Conservation (phyloP, 2,888 invertebrate genomes). For the Myopa tessellatipennis region DNA sequence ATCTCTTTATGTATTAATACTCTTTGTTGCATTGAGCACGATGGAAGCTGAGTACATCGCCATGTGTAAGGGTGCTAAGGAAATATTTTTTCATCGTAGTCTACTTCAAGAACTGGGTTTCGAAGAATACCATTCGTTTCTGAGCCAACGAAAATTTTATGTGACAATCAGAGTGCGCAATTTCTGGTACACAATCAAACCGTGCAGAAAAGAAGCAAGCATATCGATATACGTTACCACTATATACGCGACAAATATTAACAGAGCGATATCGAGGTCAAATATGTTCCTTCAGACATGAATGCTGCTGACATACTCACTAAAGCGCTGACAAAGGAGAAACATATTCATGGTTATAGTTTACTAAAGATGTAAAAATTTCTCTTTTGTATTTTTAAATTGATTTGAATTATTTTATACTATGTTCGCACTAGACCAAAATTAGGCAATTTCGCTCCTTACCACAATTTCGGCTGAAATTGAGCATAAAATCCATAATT, state of each 20-base stretch:
- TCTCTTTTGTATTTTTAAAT: too few relatives aligned
- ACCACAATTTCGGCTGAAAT: too few relatives aligned
- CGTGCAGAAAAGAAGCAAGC: constrained; percentile 46
- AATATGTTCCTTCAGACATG: constrained; percentile 34
- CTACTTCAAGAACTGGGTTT: constrained; percentile 2
- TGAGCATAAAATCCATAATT: too few relatives aligned
- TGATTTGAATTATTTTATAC: too few relatives aligned
- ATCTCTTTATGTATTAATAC: too few relatives aligned
- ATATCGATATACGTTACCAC: constrained; percentile 45
- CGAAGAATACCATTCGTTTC: neutral
- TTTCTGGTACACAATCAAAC: neutral
- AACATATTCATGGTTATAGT: constrained; percentile 24
- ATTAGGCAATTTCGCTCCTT: too few relatives aligned
- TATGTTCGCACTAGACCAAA: too few relatives aligned
- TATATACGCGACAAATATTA: constrained; percentile 38
- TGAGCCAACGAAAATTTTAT: neutral
- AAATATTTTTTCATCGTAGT: neutral
- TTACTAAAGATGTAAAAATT: neutral
- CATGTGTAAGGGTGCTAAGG: neutral
- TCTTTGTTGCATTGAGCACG: too few relatives aligned
- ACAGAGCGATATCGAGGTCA: constrained; percentile 33
- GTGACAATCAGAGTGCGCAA: neutral
- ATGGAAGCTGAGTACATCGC: too few relatives aligned
- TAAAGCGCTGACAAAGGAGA: constrained; percentile 38
- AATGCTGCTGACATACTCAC: constrained; percentile 44